Evolutionary conservation across 30 jellyfish, hydroid and myxozoan genomes (phyloP), one percentile per base, ranked within the genome.

Genomic region (Sanderia malayensis): DNA sequence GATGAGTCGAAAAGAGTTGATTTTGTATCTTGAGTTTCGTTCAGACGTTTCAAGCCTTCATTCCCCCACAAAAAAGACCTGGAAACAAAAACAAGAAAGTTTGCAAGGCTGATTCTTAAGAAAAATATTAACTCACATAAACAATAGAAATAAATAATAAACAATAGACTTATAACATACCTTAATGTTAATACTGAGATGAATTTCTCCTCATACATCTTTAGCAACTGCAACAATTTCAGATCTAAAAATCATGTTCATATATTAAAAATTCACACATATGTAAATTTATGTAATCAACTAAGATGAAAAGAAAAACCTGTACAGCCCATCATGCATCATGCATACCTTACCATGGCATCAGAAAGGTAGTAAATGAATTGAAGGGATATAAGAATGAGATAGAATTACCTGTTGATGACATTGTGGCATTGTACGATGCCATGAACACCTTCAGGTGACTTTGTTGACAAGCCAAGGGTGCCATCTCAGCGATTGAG

Each of bases 31-130:
- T 21, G 31, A 1, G 13, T 49, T 19, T 53, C 76, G 15, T 32
- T 52, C 7, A 65, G 62, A n/a, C 22, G 61, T 3, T 70, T 53
- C 18, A 64, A 29, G 2, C 69, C 81, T 24, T 67, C 59, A 26
- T 78, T 78, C 21, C 89, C 89, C 89, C 89, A 78, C 0, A 30
- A n/a, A 13, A 78, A 44, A 3, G 82, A 82, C 20, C 89, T 78
- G 44, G 24, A n/a, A n/a, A n/a, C n/a, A n/a, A n/a, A n/a, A n/a
- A n/a, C n/a, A n/a, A n/a, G n/a, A n/a, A n/a, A n/a, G n/a, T n/a
- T n/a, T n/a, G n/a, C n/a, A n/a, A n/a, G n/a, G n/a, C n/a, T n/a
- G n/a, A n/a, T n/a, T n/a, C n/a, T n/a, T n/a, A n/a, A n/a, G n/a
- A n/a, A n/a, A n/a, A n/a, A n/a, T n/a, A n/a, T n/a, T n/a, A n/a